These are phyloP conservation scores for Benthochromis sp. DNA, from an alignment of 2,113 vertebrate species.

Conservation along the genomic window DNA sequence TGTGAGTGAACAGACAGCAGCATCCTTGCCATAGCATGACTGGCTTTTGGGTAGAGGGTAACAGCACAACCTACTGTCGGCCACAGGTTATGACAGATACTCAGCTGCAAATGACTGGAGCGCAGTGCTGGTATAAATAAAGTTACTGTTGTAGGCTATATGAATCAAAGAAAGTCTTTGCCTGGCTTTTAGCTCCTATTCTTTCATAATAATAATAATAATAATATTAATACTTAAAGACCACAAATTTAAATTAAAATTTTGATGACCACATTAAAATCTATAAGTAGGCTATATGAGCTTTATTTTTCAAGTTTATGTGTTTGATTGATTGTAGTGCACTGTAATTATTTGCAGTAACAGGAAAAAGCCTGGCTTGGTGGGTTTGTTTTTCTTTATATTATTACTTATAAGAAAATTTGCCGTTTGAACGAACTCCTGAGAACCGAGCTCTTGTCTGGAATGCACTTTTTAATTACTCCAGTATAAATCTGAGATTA, in stretches of 20 bases:
- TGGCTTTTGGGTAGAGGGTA: background rate
- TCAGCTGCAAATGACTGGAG: background rate
- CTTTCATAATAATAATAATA: background rate
- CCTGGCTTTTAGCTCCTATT: background rate
- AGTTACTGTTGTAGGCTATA: background rate
- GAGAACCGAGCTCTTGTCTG: background rate
- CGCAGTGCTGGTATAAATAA: background rate
- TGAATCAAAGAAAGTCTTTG: background rate
- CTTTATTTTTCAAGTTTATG: background rate
- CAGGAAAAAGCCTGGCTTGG: background rate
- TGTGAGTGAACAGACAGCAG: background rate
- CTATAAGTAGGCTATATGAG: background rate
- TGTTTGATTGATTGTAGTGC: background rate
- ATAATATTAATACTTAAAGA: background rate
- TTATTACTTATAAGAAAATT: background rate
- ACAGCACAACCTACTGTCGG: slow-evolving; percentile 43
- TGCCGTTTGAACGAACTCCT: background rate
- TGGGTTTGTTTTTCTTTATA: background rate
- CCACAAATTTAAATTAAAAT: background rate
- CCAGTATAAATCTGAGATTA: background rate
- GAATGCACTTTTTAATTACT: background rate
- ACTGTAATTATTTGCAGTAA: background rate
- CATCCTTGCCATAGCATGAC: background rate
- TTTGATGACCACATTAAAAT: background rate
- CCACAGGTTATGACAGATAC: background rate